Percentiles rank a stretch among this genome's conserved stretches.
Evolutionary conservation across 2,113 vertebrate genomes (phyloP).

Genomic region (Scalopus aquaticus): DNA sequence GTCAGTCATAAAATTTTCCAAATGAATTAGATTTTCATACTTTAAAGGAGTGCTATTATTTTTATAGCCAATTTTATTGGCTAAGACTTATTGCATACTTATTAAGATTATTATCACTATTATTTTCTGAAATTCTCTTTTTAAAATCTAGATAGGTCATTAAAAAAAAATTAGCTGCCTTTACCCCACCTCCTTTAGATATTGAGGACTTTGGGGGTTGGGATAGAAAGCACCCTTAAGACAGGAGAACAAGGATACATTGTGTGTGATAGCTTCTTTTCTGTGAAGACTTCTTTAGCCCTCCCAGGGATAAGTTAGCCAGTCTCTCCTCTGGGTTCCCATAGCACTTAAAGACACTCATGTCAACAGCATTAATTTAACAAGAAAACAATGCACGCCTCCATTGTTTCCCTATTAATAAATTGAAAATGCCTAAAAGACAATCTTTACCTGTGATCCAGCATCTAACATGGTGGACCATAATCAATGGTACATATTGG

Average conservation of each 20-base stretch:
- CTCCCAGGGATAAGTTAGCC: not conserved
- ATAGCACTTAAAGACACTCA: not conserved
- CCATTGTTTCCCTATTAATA: not conserved
- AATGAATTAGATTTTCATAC: not conserved
- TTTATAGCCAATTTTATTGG: not conserved
- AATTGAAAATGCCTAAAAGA: not conserved
- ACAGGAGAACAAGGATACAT: not conserved
- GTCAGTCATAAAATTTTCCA: conserved; percentile 4
- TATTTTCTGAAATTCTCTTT: conserved; percentile 20
- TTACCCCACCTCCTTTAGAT: not conserved
- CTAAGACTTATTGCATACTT: not conserved
- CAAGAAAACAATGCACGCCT: not conserved
- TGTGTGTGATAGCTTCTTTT: not conserved
- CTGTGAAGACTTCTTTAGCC: not conserved
- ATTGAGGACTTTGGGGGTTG: not conserved
- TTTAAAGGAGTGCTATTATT: not conserved
- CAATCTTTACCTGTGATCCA: not conserved
- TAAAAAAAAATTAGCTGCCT: not conserved
- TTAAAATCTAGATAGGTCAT: not conserved
- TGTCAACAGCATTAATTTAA: not conserved
- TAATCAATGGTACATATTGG: too few species aligned
- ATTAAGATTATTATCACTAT: not conserved
- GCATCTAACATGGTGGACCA: not conserved
- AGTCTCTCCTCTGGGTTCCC: not conserved
- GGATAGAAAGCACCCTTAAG: not conserved